These are phyloP conservation scores for Sebastes iracundus DNA, from an alignment of 2,797 vertebrate genomes.

Conservation along the genomic window DNA sequence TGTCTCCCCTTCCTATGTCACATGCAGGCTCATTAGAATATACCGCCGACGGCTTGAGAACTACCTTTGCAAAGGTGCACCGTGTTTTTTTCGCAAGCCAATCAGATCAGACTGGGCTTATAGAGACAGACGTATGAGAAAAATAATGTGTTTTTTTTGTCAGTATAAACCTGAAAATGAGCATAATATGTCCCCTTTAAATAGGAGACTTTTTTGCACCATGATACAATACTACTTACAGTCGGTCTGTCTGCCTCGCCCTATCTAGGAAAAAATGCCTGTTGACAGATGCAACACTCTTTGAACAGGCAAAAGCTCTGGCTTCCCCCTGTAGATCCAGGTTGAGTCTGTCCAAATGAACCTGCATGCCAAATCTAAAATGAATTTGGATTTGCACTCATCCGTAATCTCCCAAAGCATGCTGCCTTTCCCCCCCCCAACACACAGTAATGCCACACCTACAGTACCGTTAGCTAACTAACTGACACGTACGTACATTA, in stretches of 20 bases:
- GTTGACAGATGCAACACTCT: neutral
- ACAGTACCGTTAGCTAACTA: neutral
- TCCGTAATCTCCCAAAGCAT: neutral
- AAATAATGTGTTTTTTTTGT: too few species aligned
- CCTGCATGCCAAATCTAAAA: neutral
- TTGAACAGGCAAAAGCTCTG: neutral
- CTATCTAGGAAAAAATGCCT: neutral
- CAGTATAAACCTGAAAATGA: neutral
- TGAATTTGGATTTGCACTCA: neutral
- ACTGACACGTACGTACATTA: neutral
- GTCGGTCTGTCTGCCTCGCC: neutral
- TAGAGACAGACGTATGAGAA: too few species aligned
- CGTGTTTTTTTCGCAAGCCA: too few species aligned
- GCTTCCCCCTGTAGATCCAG: neutral
- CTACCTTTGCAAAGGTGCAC: too few species aligned
- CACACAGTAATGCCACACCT: neutral
- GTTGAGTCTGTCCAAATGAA: neutral
- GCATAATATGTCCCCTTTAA: neutral
- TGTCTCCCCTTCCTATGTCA: too few species aligned
- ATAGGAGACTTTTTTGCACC: neutral
- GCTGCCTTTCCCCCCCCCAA: neutral
- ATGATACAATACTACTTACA: neutral
- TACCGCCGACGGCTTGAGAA: too few species aligned
- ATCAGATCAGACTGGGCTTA: too few species aligned
- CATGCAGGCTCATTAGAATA: too few species aligned